These are phyloP conservation scores for Amiota communis DNA, from an alignment of 2,888 invertebrate genomes.

Conservation along the genomic window DNA sequence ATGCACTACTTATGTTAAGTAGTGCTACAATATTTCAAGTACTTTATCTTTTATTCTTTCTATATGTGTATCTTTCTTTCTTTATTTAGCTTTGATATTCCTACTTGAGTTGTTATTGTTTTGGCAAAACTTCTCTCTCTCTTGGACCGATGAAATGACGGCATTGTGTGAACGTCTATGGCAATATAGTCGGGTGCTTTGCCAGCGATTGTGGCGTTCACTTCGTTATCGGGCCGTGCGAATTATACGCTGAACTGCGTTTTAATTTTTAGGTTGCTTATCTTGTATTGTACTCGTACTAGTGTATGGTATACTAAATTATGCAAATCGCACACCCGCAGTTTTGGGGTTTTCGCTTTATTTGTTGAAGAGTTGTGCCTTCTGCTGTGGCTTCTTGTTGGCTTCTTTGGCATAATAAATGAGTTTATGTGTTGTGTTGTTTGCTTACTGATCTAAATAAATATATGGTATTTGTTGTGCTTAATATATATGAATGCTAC, in stretches of 20 bases:
- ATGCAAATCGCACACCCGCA: conserved; percentile 24
- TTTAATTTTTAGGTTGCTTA: conserved; percentile 11
- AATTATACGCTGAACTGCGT: conserved; percentile 45
- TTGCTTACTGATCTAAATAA: conserved; percentile 20
- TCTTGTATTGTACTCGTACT: neutral
- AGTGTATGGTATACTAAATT: neutral
- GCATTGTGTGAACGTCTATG: conserved; percentile 34
- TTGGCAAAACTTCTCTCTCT: conserved; percentile 43
- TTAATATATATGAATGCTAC: conserved; percentile 40
- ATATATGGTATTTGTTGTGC: conserved; percentile 6
- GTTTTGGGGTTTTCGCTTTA: conserved; percentile 5
- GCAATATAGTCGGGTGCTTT: conserved; percentile 14
- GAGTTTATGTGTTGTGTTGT: conserved; percentile 19
- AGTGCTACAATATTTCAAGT: too few relatives aligned
- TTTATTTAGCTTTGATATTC: conserved; percentile 52
- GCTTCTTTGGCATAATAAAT: conserved; percentile 51
- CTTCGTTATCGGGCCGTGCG: conserved; percentile 49
- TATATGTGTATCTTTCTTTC: conserved; percentile 1
- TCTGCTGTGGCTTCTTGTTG: conserved; percentile 19
- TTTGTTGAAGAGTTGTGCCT: neutral
- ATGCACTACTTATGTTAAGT: neutral
- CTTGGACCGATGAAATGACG: conserved; percentile 48
- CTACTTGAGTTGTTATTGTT: conserved; percentile 50
- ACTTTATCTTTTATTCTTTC: neutral
- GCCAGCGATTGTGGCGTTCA: conserved; percentile 42